These are phyloP conservation scores for Agrilus mali DNA, from an alignment of 2,888 invertebrate species.

Conservation along the genomic window DNA sequence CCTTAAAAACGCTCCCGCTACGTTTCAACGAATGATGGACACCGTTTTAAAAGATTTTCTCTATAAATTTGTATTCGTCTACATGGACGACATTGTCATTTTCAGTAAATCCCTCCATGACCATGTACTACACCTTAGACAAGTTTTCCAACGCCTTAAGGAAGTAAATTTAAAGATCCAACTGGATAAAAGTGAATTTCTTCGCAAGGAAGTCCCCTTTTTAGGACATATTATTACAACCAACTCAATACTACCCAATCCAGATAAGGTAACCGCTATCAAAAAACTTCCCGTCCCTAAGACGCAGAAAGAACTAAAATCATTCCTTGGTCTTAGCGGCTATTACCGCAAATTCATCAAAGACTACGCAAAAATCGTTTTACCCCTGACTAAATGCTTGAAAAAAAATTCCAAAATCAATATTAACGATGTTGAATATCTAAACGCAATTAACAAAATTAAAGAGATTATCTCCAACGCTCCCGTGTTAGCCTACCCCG, in stretches of 20 bases:
- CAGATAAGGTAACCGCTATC: constrained; percentile 5
- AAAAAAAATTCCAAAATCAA: constrained; percentile 6
- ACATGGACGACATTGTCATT: constrained; percentile 22
- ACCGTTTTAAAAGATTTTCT: constrained; percentile 14
- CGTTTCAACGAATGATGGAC: constrained; percentile 18
- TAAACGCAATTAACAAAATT: constrained; percentile 3
- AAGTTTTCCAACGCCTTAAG: constrained; percentile 15
- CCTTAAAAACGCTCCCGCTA: constrained; percentile 15
- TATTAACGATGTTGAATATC: constrained; percentile 2
- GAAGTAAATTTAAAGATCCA: constrained; percentile 16
- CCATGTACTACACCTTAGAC: constrained; percentile 9
- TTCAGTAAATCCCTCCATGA: constrained; percentile 17
- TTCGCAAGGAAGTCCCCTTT: constrained; percentile 22
- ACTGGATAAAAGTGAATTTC: constrained; percentile 17
- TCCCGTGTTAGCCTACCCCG: constrained; percentile 9
- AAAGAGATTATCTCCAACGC: constrained; percentile 9
- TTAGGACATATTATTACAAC: constrained; percentile 21
- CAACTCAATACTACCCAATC: constrained; percentile 13
- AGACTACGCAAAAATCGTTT: constrained; percentile 8
- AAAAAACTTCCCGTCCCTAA: constrained; percentile 8
- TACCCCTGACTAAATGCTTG: constrained; percentile 10
- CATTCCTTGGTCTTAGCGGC: constrained; percentile 9
- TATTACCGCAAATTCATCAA: constrained; percentile 8
- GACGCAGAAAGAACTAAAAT: constrained; percentile 10
- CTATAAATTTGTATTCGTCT: constrained; percentile 15